Evolutionary conservation across 2,888 invertebrate species (phyloP), one percentile per base, ranked within the genome.

Genomic region (Polylopha cassiicola): DNA sequence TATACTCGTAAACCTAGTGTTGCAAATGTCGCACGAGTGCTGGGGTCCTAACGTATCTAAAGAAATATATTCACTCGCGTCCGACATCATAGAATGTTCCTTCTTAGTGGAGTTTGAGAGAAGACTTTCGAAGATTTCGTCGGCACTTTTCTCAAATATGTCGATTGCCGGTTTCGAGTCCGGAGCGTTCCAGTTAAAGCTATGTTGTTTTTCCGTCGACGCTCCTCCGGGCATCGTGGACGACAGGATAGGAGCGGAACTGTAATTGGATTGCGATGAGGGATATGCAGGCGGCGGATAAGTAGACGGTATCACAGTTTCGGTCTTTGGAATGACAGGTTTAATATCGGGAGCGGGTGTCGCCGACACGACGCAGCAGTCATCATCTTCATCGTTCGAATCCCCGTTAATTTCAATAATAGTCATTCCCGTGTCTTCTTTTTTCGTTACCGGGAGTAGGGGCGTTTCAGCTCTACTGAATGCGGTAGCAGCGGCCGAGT

Each of bases 61-160:
- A 0, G 90, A 89, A 47, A 90, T 89, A 53, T 89, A 90, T 69
- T 90, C 90, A 43, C 87, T 89, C 0, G 75, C 70, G 44, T 84
- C 76, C 7, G 78, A 69, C 44, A 84, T 17, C 13, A 68, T 65
- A 34, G 66, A 53, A 29, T 61, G 66, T 49, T 84, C 80, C 47
- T 84, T 81, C 49, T 80, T 85, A 1, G 74, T 66, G 0, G 74
- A 54, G 23, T 63, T 67, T 1, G 79, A 79, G n/a, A 86, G 51
- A 2, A 86, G 58, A 41, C 82, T 85, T 50, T 79, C 79, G 45
- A 86, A 86, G 14, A 86, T 80, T 30, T 85, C 85, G 53, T 86
- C 86, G 3, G 84, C 73, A 38, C 81, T 82, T 58, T 82, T 85
- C 47, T 80, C 84, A 2, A 82, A 52, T 58, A 78, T 70, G 31